Evolutionary conservation across 2,888 invertebrate genomes (phyloP).

Genomic region (Drosophila borealis): DNA sequence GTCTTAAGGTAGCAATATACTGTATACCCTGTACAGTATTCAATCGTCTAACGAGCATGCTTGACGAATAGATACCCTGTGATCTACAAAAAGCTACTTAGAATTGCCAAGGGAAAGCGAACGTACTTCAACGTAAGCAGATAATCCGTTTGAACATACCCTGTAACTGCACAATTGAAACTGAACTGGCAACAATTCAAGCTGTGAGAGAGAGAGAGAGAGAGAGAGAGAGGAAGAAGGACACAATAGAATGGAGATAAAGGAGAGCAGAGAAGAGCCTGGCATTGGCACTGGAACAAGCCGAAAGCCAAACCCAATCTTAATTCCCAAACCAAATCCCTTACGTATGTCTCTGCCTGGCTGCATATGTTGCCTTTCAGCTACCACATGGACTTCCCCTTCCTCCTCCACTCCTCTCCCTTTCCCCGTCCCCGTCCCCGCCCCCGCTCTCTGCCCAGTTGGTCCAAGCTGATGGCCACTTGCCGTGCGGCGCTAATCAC

Average conservation of each 20-base stretch:
- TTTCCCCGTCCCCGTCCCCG: too few relatives aligned
- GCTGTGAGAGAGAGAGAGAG: not conserved
- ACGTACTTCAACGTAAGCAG: too few relatives aligned
- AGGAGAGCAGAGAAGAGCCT: too few relatives aligned
- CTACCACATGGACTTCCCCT: slow-evolving; percentile 3
- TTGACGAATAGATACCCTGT: slow-evolving; percentile 11
- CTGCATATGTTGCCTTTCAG: slow-evolving; percentile 39
- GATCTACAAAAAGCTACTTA: too few relatives aligned
- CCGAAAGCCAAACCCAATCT: slow-evolving; percentile 30
- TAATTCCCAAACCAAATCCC: slow-evolving; percentile 32
- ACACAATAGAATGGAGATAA: too few relatives aligned
- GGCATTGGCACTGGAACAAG: slow-evolving; percentile 7
- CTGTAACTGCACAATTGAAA: slow-evolving; percentile 25
- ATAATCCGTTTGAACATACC: not conserved
- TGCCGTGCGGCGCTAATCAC: slow-evolving; percentile 62
- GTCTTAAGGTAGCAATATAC: too few relatives aligned
- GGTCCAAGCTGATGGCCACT: slow-evolving; percentile 50
- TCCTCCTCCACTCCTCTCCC: too few relatives aligned
- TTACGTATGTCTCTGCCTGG: not conserved
- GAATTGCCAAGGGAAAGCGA: too few relatives aligned
- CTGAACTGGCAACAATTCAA: slow-evolving; percentile 37
- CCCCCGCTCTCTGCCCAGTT: not conserved
- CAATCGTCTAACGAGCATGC: too few relatives aligned
- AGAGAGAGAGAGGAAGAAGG: not conserved
- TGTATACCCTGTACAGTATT: not conserved